Conservation (phyloP, 2,888 invertebrate species). For the Erebia aethiops region DNA sequence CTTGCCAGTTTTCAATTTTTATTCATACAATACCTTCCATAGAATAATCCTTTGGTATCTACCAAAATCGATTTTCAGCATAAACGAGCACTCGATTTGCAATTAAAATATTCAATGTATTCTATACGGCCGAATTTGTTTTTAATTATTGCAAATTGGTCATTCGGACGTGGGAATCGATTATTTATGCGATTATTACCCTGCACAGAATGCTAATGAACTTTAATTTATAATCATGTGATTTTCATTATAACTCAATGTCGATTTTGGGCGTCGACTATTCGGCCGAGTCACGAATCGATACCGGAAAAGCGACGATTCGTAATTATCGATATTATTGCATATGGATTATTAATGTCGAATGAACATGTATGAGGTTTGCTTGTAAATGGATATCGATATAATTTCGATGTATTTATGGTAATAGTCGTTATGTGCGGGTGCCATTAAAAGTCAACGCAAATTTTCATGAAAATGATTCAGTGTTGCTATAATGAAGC, state of each 20-base stretch:
- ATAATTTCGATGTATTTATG: slow-evolving; percentile 18
- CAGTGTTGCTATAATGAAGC: background rate
- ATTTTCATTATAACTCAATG: slow-evolving; percentile 17
- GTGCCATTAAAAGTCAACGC: background rate
- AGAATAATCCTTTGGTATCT: slow-evolving; percentile 25
- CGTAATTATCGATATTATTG: slow-evolving; percentile 9
- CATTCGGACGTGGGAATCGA: slow-evolving; percentile 35
- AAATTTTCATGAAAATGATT: background rate
- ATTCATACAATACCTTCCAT: slow-evolving; percentile 13
- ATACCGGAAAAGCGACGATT: slow-evolving; percentile 4
- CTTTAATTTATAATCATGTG: slow-evolving; percentile 32
- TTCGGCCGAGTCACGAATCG: background rate
- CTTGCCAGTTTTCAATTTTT: slow-evolving; percentile 17
- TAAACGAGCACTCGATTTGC: slow-evolving; percentile 35
- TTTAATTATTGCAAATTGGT: slow-evolving; percentile 45
- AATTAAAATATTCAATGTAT: slow-evolving; percentile 49
- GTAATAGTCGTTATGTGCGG: slow-evolving; percentile 1
- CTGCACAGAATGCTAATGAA: slow-evolving; percentile 28
- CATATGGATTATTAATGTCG: slow-evolving; percentile 8
- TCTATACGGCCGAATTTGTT: slow-evolving; percentile 41
- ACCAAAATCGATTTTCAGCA: slow-evolving; percentile 39
- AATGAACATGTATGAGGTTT: slow-evolving; percentile 12
- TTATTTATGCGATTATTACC: slow-evolving; percentile 22
- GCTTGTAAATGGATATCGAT: slow-evolving; percentile 13
- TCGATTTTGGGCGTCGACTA: slow-evolving; percentile 12